Evolutionary conservation across 2,113 vertebrate genomes (phyloP), one percentile per base, ranked within the genome.

Genomic region (Pao palembangensis): DNA sequence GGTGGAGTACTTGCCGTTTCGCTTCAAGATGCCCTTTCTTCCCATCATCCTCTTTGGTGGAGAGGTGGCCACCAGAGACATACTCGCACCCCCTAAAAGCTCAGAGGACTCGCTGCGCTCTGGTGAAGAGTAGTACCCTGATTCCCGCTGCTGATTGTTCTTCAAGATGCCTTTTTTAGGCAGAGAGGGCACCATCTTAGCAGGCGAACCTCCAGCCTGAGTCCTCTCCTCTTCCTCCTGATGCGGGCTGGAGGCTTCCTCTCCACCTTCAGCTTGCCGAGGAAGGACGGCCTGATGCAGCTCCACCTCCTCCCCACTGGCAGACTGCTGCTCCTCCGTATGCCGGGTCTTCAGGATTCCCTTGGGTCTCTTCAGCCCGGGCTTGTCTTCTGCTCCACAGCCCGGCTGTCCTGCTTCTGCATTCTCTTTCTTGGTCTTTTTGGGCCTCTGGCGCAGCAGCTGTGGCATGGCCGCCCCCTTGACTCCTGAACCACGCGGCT

Each of bases 101-200:
- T 98, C 96, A 0, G 93, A 96, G 74, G 97, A 98, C 87, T 98
- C 95, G 0, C 95, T 98, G 76, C 94, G 91, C 73, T 99, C 97
- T 0, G 97, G 97, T 18, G 97, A 99, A 1, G 97, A 99, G 81
- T 98, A 99, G 84, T 99, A 99, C 52, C 97, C 97, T 0, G 96
- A 98, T 71, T 99, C 97, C 61, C 91, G 84, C 56, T 89, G 88
- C 81, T 93, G 94, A 51, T 93, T 96, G 88, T 98, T 99, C 85
- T 99, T 99, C 69, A 99, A 81, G 80, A 99, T 99, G 87, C 97
- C 96, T 84, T 98, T 99, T 85, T 95, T 97, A 70, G 97, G 97
- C 83, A 96, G 90, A 4, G 93, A 88, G 19, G 93, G 93, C 61
- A 88, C 91, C 61, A 54, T 94, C 89, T 89, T 94, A 75, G 64